These are phyloP conservation scores for Criorhina ranunculi DNA, from an alignment of 2,888 invertebrate genomes.

Conservation along the genomic window DNA sequence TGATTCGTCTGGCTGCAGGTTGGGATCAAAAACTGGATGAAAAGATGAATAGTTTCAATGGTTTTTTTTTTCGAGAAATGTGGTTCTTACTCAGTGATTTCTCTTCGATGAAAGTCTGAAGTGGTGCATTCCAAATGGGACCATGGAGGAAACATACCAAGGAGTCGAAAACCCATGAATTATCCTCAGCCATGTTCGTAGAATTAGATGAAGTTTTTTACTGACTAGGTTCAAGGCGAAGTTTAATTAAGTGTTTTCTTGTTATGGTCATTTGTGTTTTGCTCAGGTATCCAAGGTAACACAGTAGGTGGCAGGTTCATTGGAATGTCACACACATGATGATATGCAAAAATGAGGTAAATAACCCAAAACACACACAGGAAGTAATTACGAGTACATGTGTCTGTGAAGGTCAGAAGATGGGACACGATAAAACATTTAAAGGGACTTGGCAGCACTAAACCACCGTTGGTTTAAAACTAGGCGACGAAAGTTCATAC, in stretches of 20 bases:
- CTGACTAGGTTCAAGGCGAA: slow-evolving; percentile 6
- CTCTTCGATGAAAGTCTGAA: slow-evolving; percentile 96
- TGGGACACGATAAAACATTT: background rate
- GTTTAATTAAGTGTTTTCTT: slow-evolving; percentile 31
- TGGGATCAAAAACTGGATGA: slow-evolving; percentile 92
- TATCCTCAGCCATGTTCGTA: slow-evolving; percentile 86
- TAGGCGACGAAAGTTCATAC: too few species aligned
- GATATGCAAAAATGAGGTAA: background rate
- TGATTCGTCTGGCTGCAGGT: slow-evolving; percentile 87
- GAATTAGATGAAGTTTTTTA: background rate
- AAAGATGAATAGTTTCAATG: background rate
- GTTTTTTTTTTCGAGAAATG: background rate
- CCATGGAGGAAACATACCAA: slow-evolving; percentile 95
- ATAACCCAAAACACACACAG: background rate
- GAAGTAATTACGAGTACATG: background rate
- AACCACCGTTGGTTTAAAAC: too few species aligned
- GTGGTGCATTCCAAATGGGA: slow-evolving; percentile 95
- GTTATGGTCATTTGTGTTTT: slow-evolving; percentile 32
- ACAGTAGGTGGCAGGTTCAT: background rate
- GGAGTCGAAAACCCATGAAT: slow-evolving; percentile 96
- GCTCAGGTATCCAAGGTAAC: slow-evolving; percentile 24
- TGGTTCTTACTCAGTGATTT: slow-evolving; percentile 92
- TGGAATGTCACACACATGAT: background rate
- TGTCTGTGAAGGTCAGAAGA: background rate
- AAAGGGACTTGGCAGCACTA: too few species aligned